Evolutionary conservation across 2,797 vertebrate species (phyloP).

Genomic region (Channallabes apus): DNA sequence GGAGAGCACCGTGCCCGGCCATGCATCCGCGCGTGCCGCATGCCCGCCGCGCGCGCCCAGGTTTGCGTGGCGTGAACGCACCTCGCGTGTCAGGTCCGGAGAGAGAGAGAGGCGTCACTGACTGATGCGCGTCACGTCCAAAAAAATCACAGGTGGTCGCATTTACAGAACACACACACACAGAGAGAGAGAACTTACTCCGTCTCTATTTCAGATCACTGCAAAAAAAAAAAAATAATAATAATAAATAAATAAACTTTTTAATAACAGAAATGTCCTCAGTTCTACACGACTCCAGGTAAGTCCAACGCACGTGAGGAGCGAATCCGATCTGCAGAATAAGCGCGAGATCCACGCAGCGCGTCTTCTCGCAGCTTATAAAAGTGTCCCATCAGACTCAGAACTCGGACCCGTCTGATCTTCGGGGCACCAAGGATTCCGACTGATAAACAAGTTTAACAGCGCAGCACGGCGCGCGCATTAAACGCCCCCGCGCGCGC

Average conservation of each 20-base stretch:
- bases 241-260: no score
- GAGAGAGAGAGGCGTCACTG: not conserved
- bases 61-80: slow-evolving; percentile 22
- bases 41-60: slow-evolving; percentile 28
- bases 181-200: not conserved
- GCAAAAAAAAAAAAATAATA: no score
- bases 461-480: not conserved
- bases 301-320: not conserved
- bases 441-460: not conserved
- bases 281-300: not conserved
- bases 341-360: not conserved
- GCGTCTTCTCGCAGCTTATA: not conserved
- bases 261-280: not conserved
- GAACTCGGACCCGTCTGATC: not conserved
- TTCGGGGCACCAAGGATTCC: not conserved
- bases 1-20: slow-evolving; percentile 88
- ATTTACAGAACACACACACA: not conserved
- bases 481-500: not conserved
- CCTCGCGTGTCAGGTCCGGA: not conserved
- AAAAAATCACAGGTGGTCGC: not conserved
- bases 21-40: slow-evolving; percentile 63
- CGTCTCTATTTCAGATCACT: not conserved
- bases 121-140: not conserved
- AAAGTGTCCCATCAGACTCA: not conserved
- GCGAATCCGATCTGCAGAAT: not conserved